Conservation (phyloP, 2,797 vertebrate genomes). For the Siniperca undulata region DNA sequence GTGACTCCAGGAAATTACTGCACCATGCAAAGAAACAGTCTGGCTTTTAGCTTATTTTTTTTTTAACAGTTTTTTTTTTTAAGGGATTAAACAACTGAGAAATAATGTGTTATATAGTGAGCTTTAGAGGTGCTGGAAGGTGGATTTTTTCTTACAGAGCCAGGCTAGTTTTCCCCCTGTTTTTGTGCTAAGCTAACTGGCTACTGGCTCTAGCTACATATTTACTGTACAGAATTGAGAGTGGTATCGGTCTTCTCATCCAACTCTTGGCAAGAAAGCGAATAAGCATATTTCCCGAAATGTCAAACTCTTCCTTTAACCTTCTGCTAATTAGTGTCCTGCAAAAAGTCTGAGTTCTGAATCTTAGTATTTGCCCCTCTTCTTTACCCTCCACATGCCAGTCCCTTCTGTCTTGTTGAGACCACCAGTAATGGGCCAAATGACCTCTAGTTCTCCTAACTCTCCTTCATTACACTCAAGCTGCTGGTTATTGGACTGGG, state of each 20-base stretch:
- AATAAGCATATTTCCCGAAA: conserved; percentile 9
- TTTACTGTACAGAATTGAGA: not conserved
- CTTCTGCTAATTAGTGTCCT: conserved; percentile 38
- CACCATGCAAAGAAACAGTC: not conserved
- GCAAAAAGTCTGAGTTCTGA: conserved; percentile 34
- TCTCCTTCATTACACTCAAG: conserved; percentile 79
- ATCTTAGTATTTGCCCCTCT: conserved; percentile 59
- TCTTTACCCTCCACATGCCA: conserved; percentile 38
- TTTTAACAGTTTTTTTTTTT: not conserved
- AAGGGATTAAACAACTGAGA: not conserved
- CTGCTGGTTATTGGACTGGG: conserved; percentile 77
- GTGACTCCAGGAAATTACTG: not conserved
- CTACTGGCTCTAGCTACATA: not conserved
- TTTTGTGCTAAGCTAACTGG: not conserved
- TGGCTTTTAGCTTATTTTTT: not conserved
- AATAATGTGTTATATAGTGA: not conserved
- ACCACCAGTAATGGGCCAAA: conserved; percentile 76
- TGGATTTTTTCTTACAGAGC: not conserved
- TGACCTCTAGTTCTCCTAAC: conserved; percentile 79
- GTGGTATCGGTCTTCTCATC: not conserved
- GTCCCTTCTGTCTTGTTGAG: conserved; percentile 66
- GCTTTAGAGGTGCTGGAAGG: not conserved
- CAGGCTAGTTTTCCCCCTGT: too few relatives aligned
- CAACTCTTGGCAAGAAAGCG: not conserved
- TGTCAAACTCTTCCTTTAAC: conserved; percentile 31